These are phyloP conservation scores for Danaus plexippus DNA, from an alignment of 1,140 invertebrate species.

Conservation along the genomic window DNA sequence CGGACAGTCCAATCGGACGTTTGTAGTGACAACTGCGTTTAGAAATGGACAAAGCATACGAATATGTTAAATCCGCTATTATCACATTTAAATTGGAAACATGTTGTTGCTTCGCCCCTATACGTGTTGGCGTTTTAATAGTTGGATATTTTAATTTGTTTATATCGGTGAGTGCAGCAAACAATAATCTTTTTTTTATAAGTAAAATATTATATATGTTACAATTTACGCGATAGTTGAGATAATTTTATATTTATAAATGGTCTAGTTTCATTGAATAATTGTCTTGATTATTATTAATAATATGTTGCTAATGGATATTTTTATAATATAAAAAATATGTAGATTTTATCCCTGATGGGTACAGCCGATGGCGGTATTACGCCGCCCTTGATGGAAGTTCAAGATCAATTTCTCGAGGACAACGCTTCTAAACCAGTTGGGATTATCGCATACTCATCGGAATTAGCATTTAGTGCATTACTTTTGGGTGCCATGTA, in stretches of 20 bases:
- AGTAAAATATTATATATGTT: too few relatives aligned
- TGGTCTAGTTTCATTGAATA: too few relatives aligned
- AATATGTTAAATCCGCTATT: constrained; percentile 31
- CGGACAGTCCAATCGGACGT: constrained; percentile 21
- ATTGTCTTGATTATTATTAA: too few relatives aligned
- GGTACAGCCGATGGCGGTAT: constrained; percentile 34
- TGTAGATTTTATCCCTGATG: constrained; percentile 35
- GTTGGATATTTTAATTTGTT: constrained; percentile 45
- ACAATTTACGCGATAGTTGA: too few relatives aligned
- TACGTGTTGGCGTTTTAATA: constrained; percentile 34
- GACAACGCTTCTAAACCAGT: constrained; percentile 32
- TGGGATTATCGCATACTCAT: constrained; percentile 31
- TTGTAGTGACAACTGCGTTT: not conserved
- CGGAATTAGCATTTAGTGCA: constrained; percentile 32
- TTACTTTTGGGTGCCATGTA: constrained; percentile 37
- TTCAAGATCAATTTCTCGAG: constrained; percentile 29
- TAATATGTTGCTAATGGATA: too few relatives aligned
- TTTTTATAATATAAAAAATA: constrained; percentile 1
- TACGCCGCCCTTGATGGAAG: constrained; percentile 30
- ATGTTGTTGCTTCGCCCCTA: constrained; percentile 41
- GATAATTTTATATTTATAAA: too few relatives aligned
- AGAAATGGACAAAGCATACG: constrained; percentile 36
- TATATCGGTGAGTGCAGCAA: constrained; percentile 33
- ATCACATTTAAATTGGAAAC: constrained; percentile 39
- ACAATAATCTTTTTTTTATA: too few relatives aligned